Conservation (phyloP, 2,888 invertebrate species). For the Trachelus tabidus region DNA sequence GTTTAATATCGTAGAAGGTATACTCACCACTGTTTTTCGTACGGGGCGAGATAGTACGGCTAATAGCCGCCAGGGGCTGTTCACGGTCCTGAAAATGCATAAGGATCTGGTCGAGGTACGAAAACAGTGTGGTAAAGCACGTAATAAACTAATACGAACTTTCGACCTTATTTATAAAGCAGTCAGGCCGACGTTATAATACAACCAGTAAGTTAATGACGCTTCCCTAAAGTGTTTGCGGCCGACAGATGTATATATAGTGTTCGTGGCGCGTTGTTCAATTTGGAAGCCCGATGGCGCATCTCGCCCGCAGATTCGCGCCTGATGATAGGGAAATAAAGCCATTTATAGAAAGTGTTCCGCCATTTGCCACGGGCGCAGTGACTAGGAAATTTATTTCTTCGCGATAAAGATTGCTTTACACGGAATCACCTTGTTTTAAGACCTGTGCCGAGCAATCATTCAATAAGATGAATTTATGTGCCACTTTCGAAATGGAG, state of each 20-base stretch:
- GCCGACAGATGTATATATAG: conserved; percentile 7
- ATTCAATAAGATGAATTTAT: neutral
- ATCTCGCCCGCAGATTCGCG: conserved; percentile 17
- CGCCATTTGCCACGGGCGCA: neutral
- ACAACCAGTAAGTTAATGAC: conserved; percentile 24
- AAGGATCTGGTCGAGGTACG: neutral
- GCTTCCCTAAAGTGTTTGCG: conserved; percentile 21
- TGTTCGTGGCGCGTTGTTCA: conserved; percentile 16
- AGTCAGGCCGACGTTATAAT: neutral
- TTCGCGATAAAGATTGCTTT: neutral
- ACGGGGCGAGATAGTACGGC: neutral
- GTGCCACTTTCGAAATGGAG: neutral
- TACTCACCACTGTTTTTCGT: neutral
- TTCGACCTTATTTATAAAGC: neutral
- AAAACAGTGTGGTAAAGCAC: neutral
- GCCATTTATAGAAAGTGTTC: conserved; percentile 9
- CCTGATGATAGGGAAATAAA: conserved; percentile 22
- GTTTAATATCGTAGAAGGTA: neutral
- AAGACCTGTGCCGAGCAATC: neutral
- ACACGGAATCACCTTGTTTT: neutral
- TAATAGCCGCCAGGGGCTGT: neutral
- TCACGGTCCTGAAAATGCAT: neutral
- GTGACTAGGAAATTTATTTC: neutral
- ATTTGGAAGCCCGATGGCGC: conserved; percentile 23
- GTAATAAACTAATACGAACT: neutral